A percentile compares a stretch with the other conserved stretches of the same genome.
phyloP scores from a whole-genome alignment of 2,113 vertebrate species.

The Corythaixoides concolor region DNA sequence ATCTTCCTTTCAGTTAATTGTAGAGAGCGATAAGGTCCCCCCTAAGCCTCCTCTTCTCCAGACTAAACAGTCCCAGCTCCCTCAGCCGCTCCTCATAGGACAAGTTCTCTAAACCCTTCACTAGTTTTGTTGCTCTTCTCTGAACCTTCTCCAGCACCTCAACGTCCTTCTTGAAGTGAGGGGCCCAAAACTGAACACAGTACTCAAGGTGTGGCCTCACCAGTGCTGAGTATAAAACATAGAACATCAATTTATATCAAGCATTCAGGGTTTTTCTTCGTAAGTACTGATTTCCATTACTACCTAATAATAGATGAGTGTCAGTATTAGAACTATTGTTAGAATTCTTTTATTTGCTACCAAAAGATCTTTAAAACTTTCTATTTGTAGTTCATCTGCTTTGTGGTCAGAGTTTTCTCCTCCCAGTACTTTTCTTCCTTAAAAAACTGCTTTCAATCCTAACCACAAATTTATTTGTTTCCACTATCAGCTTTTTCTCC shows the following conservation, averaged over 20 bases:
- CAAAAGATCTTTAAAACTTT: not conserved
- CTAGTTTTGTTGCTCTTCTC: too few species aligned
- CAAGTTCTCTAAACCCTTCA: too few species aligned
- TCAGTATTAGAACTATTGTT: not conserved
- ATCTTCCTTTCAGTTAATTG: too few species aligned
- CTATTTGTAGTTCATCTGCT: rapidly evolving
- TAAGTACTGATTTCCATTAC: not conserved
- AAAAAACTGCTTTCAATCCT: not conserved
- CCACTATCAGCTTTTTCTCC: rapidly evolving
- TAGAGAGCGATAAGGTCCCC: too few species aligned
- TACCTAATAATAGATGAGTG: not conserved
- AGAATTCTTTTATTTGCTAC: not conserved
- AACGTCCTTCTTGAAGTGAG: too few species aligned
- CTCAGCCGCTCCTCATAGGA: too few species aligned
- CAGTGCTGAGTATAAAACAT: not conserved
- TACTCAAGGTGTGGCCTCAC: too few species aligned
- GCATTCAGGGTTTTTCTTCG: not conserved
- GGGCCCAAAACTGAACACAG: too few species aligned
- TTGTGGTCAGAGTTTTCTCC: not conserved
- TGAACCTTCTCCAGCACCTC: too few species aligned
- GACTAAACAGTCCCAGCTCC: too few species aligned
- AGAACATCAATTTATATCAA: not conserved
- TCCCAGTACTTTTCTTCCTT: not conserved
- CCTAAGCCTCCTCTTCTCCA: too few species aligned
- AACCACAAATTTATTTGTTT: not conserved